These are phyloP conservation scores for Limenitis camilla DNA, from an alignment of 2,888 invertebrate species.

Conservation along the genomic window DNA sequence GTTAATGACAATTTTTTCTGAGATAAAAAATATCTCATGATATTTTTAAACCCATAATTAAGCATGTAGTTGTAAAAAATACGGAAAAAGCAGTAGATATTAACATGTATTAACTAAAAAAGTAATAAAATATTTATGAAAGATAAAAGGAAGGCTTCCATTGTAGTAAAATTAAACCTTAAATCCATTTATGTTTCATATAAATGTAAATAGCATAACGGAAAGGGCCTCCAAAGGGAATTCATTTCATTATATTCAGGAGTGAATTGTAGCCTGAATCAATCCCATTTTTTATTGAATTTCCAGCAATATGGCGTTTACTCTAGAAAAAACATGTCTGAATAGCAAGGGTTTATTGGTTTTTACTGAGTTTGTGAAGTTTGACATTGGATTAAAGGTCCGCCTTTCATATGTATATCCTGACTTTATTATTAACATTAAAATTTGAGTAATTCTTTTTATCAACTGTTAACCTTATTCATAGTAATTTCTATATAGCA, in stretches of 20 bases:
- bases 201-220: conserved; percentile 51
- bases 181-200: conserved; percentile 50
- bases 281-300: conserved; percentile 42
- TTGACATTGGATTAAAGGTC: background rate
- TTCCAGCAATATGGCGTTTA: conserved; percentile 24
- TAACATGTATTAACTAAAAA: too few species aligned
- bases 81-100: too few species aligned
- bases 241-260: conserved; percentile 39
- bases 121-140: background rate
- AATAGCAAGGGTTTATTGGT: conserved; percentile 5
- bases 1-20: too few species aligned
- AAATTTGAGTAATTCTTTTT: too few species aligned
- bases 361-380: conserved; percentile 1
- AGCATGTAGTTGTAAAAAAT: too few species aligned
- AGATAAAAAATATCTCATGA: too few species aligned
- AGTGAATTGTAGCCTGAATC: conserved; percentile 35
- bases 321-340: conserved; percentile 11
- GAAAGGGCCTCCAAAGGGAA: conserved; percentile 39
- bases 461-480: too few species aligned
- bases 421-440: too few species aligned
- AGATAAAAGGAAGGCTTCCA: conserved; percentile 1
- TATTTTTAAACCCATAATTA: too few species aligned
- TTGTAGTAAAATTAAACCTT: conserved; percentile 19
- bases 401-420: too few species aligned
- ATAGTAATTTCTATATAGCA: too few species aligned